A percentile compares a stretch with the other conserved stretches of the same genome.
Evolutionary conservation across 1,140 invertebrate species (phyloP).

Genomic region (Parapsyche elsis): DNA sequence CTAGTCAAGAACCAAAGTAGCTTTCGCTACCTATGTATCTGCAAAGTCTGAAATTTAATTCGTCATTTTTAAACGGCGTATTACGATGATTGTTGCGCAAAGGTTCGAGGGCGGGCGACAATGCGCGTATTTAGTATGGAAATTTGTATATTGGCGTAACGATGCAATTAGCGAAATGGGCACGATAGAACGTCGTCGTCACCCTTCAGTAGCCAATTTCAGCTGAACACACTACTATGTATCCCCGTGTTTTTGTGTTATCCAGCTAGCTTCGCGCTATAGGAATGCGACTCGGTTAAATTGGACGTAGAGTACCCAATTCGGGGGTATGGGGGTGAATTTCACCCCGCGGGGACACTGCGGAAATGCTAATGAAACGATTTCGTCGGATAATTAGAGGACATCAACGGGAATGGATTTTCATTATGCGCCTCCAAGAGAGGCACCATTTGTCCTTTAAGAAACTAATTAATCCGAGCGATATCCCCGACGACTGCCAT

Average conservation of each 20-base stretch:
- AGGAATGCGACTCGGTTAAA: conserved; percentile 18
- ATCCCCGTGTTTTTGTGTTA: conserved; percentile 26
- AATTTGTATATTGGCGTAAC: conserved; percentile 16
- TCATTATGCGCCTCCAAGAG: conserved; percentile 38
- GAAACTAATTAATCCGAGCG: conserved; percentile 39
- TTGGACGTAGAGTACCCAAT: background rate
- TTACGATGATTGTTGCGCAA: too few species aligned
- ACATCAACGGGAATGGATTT: conserved; percentile 48
- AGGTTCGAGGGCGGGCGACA: too few species aligned
- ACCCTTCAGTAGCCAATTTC: conserved; percentile 13
- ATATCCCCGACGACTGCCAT: conserved; percentile 15
- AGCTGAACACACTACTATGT: too few species aligned
- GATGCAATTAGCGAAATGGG: conserved; percentile 30
- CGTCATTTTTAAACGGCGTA: too few species aligned
- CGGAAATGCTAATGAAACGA: conserved; percentile 47
- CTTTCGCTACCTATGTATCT: background rate
- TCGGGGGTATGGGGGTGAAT: background rate
- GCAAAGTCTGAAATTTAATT: background rate
- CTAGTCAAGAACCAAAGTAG: too few species aligned
- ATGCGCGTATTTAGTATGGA: too few species aligned
- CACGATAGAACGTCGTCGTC: background rate
- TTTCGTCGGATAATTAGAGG: conserved; percentile 44
- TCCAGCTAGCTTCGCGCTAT: background rate
- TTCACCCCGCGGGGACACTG: background rate
- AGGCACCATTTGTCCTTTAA: conserved; percentile 30